Base-by-base conservation (phyloP, 2,797 vertebrate genomes). In the Sandelia bainsii region DNA sequence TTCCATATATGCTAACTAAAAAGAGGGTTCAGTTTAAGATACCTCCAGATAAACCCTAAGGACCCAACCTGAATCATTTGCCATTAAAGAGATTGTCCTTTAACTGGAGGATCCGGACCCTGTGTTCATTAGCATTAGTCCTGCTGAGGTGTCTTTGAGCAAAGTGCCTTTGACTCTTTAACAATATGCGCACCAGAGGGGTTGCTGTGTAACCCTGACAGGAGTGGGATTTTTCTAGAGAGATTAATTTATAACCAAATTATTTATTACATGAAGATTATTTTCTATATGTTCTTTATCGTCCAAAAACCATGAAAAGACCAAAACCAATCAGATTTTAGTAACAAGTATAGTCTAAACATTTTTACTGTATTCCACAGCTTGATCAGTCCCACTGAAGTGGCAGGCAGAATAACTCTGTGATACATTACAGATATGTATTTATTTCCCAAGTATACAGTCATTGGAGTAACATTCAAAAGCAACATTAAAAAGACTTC, bases 81-180 rank as follows among this genome's bases (percentile, higher is more conserved):
- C 69, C 71, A 60, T 76, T 75, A 49, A 54, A 83, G 81, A 79
- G 62, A 25, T n/a, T 78, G 62, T 67, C 12, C 69, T 81, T 77
- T 76, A 77, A 84, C 73, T 51, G 59, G 22, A 75, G 56, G 50
- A 44, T 77, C 37, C 57, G 22, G 46, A 42, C 50, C 37, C 27
- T 49, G 50, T 72, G 59, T 79, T 69, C 57, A 78, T 72, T 69
- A 71, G 22, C 46, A 48, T 56, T 32, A 67, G 53, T 66, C 73
- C 69, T 61, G 51, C 69, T 81, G 76, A 65, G 44, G 53, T 65
- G 50, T 72, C 67, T 79, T 72, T 73, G 68, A 73, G 77, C 81
- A 80, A 72, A 69, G 45, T 48, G 45, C 49, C 59, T 80, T 80
- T 82, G 9, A 78, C 76, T 79, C 27, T 69, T 39, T 48, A 77